phyloP scores from a whole-genome alignment of 1,140 invertebrate species.

The Potamilus streckersoni region DNA sequence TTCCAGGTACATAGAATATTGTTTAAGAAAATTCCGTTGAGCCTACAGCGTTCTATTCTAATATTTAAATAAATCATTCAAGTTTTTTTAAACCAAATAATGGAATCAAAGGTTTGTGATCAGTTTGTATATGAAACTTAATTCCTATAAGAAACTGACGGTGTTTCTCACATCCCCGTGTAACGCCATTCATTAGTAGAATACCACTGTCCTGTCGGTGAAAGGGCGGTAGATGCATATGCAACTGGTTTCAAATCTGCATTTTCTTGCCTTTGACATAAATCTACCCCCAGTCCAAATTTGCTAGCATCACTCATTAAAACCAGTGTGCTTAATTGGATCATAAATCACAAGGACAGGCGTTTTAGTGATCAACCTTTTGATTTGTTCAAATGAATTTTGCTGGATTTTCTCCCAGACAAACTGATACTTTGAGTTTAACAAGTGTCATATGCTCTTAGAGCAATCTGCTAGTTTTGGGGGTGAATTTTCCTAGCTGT shows the following conservation, averaged over 20 bases:
- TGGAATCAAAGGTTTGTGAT: slow-evolving; percentile 33
- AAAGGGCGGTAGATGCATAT: not conserved
- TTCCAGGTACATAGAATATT: no score
- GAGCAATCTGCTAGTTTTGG: not conserved
- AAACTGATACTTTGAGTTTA: slow-evolving; percentile 11
- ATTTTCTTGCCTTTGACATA: not conserved
- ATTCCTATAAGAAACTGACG: slow-evolving; percentile 11
- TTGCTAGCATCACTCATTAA: not conserved
- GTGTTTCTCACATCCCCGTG: slow-evolving; percentile 14
- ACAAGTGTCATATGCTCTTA: not conserved
- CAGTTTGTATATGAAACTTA: slow-evolving; percentile 31
- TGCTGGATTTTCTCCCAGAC: not conserved
- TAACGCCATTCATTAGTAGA: not conserved
- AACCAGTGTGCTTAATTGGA: slow-evolving; percentile 3
- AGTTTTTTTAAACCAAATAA: slow-evolving; percentile 18
- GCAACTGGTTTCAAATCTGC: slow-evolving; percentile 14
- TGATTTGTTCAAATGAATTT: slow-evolving; percentile 5
- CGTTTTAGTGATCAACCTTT: not conserved
- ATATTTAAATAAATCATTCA: slow-evolving; percentile 24
- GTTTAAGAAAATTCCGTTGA: no score
- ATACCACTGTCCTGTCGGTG: slow-evolving; percentile 5
- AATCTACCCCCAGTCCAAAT: not conserved
- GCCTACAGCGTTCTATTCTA: slow-evolving; percentile 21
- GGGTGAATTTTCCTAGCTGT: slow-evolving; percentile 7
- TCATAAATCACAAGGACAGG: slow-evolving; percentile 13